Conservation (phyloP, 2,888 invertebrate species). For the Galerucella nymphaeae region DNA sequence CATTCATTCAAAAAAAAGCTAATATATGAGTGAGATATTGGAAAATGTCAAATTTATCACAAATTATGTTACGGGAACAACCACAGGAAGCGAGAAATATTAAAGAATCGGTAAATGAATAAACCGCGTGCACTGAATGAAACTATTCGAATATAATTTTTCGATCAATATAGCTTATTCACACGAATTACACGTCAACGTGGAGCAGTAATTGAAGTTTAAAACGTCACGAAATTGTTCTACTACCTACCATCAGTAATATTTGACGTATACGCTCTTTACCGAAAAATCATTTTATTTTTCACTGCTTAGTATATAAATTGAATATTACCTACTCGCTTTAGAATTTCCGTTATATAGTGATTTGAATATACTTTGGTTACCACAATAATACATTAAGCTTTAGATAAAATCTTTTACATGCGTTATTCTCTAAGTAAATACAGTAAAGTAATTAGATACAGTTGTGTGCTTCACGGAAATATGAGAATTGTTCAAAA, state of each 20-base stretch:
- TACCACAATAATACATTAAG: slow-evolving; percentile 4
- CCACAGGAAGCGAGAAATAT: background rate
- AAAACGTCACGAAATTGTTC: too few relatives aligned
- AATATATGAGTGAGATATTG: too few relatives aligned
- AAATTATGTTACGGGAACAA: background rate
- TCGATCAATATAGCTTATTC: too few relatives aligned
- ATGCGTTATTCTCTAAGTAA: background rate
- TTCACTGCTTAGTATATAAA: background rate
- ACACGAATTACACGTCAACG: too few relatives aligned
- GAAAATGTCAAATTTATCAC: background rate
- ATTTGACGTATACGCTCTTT: background rate
- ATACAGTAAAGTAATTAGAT: background rate
- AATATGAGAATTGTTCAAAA: background rate
- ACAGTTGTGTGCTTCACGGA: background rate
- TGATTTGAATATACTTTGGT: background rate
- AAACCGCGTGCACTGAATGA: too few relatives aligned
- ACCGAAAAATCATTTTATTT: background rate
- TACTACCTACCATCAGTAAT: background rate
- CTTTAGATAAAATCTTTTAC: background rate
- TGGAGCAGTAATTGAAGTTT: too few relatives aligned
- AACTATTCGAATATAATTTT: too few relatives aligned
- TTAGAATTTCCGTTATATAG: background rate
- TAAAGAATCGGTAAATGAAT: background rate
- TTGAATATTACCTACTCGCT: background rate
- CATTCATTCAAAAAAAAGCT: too few relatives aligned